Base-by-base conservation (phyloP, 2,113 vertebrate species). In the Terrapene triunguis region DNA sequence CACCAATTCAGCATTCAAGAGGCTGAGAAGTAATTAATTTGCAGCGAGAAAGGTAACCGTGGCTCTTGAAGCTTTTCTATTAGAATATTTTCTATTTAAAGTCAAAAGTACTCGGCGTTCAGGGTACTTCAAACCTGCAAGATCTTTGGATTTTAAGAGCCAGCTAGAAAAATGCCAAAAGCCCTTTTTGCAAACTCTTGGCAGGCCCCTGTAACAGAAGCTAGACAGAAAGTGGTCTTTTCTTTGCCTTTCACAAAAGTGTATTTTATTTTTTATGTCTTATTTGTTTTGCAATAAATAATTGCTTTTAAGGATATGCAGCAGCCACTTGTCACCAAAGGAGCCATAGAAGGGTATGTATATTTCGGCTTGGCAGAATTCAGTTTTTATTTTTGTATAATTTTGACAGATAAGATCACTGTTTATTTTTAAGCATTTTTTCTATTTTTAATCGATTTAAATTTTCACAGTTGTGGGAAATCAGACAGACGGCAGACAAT, bases 51-150 rank as follows among this genome's bases (percentile, higher is more conserved):
- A 62, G 54, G 48, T 42, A 59, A 65, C 1, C 38, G 5, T 65
- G 85, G 4, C 76, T 83, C 32, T 51, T 12, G 19, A 42, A 25
- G 79, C 86, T 88, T 62, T 87, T 89, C 42, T 0, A 0, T 32
- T 72, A 5, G 51, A 25, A 42, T 47, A 44, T 76, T 78, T 78
- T 78, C 22, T 72, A 72, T 72, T 72, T 72, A 38, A 72, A 22
- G 35, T 22, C 10, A 10, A 38, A 72, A 72, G 19, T 25, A 27
- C 8, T 25, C 3, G 8, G 53, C 14, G 4, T 38, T 38, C 51
- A 27, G 81, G 0, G 47, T 12, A 38, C 44, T 59, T 0, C 0
- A 59, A 91, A 62, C 53, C 48, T 2, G 0, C 0, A 0, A 54
- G 55, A 72, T 1, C 0, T 12, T 7, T 42, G 74, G 57, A 22